A percentile compares a stretch with the other conserved stretches of the same genome.
phyloP scores from a whole-genome alignment of 2,797 vertebrate species.

The Etheostoma nigrum region DNA sequence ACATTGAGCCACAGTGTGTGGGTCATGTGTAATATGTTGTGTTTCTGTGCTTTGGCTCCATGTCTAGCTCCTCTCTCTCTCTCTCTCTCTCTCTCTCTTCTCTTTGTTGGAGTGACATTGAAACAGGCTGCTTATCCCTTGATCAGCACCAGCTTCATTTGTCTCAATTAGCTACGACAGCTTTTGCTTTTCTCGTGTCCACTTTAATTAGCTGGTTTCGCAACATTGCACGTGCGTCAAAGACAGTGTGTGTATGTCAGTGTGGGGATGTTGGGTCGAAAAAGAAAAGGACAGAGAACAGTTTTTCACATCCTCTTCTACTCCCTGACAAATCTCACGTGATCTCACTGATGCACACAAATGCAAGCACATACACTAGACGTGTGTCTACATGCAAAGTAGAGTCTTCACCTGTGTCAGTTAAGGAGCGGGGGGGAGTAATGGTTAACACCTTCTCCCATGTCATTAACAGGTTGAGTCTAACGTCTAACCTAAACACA shows the following conservation, averaged over 20 bases:
- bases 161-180: conserved; percentile 84
- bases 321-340: no score
- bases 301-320: not conserved
- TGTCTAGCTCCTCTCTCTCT: conserved; percentile 20
- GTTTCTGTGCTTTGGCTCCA: conserved; percentile 16
- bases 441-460: conserved; percentile 35
- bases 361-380: not conserved
- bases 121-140: conserved; percentile 74
- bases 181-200: conserved; percentile 80
- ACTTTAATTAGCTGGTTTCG: conserved; percentile 69
- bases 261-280: conserved; percentile 2
- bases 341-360: not conserved
- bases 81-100: not conserved
- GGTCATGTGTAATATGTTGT: conserved; percentile 43
- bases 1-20: conserved; percentile 47
- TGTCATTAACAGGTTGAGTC: conserved; percentile 46
- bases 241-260: conserved; percentile 23
- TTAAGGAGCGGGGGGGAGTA: not conserved
- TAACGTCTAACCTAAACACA: conserved; percentile 41
- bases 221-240: conserved; percentile 49
- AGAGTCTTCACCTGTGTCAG: not conserved
- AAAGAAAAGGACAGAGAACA: not conserved
- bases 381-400: not conserved
- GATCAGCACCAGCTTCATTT: conserved; percentile 80
- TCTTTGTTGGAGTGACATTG: conserved; percentile 74